These are phyloP conservation scores for Caenorhabditis zanzibari DNA, from an alignment of 2,888 invertebrate species.

Conservation along the genomic window DNA sequence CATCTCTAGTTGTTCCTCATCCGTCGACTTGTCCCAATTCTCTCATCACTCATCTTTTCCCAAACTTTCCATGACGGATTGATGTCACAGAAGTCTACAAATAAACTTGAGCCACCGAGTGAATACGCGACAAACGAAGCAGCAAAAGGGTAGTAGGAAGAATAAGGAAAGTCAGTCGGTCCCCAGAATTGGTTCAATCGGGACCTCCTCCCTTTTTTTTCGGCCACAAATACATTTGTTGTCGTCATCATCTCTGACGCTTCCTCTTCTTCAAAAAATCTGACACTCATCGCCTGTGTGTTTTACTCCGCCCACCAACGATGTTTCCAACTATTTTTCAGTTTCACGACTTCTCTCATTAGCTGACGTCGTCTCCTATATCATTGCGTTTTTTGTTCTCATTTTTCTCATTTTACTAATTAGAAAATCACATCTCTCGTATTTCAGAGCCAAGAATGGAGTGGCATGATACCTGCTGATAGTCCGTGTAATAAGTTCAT, in stretches of 20 bases:
- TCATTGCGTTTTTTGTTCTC: neutral
- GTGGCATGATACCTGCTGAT: slow-evolving; percentile 57
- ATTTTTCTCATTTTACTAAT: neutral
- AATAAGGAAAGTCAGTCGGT: neutral
- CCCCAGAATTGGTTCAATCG: slow-evolving; percentile 42
- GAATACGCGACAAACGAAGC: slow-evolving; percentile 61
- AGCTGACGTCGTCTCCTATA: neutral
- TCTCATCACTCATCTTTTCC: slow-evolving; percentile 56
- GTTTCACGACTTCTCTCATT: slow-evolving; percentile 12
- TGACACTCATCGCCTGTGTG: slow-evolving; percentile 36
- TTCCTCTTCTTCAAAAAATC: slow-evolving; percentile 50
- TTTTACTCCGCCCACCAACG: slow-evolving; percentile 27
- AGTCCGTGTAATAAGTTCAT: slow-evolving; percentile 59
- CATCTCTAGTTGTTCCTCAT: slow-evolving; percentile 25
- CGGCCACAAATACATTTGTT: slow-evolving; percentile 41
- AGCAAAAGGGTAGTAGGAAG: slow-evolving; percentile 14
- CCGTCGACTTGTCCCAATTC: neutral
- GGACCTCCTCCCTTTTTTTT: slow-evolving; percentile 10
- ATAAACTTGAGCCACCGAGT: slow-evolving; percentile 49
- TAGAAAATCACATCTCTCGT: neutral
- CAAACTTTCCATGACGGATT: slow-evolving; percentile 59
- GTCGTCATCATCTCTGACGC: slow-evolving; percentile 55
- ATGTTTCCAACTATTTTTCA: slow-evolving; percentile 32
- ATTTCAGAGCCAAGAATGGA: slow-evolving; percentile 46
- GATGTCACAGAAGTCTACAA: slow-evolving; percentile 61